Base-by-base conservation (phyloP, 2,113 vertebrate species). In the Heteronetta atricapilla region DNA sequence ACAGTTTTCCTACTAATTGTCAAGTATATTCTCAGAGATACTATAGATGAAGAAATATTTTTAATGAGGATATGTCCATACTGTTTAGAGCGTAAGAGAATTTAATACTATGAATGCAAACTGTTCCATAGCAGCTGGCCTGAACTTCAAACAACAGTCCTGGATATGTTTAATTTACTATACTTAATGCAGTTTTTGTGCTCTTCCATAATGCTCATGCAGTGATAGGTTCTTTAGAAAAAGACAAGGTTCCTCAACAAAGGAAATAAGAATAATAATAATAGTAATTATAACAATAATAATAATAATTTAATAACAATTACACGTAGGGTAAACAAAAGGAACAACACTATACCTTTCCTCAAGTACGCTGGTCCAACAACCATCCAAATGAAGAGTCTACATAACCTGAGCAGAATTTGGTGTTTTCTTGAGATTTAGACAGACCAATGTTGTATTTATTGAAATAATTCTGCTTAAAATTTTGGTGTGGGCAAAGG, bases 101-200 rank as follows among this genome's bases (percentile, higher is more conserved):
- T 89, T 90, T 94, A 95, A 89, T 86, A 92, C 74, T 63, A 78
- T 13, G 80, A 92, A 73, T 70, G 46, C 73, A 93, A 95, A 73
- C 83, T 90, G 59, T 81, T 95, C 73, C 48, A 52, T 81, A 68
- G 59, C 94, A 95, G 80, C 86, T 95, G 91, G 82, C 56, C 56
- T 81, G 36, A 77, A 73, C 55, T 74, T 55, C 77, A 92, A 86
- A 89, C 15, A 84, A 55, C n/a, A 78, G 25, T 22, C 69, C 8
- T 68, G 84, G 58, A 82, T 70, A 79, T 81, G 46, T 87, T 93
- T 89, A 89, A 82, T 96, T 96, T 93, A 94, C 58, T 85, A 91
- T 26, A 25, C n/a, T 89, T 78, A 68, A 94, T 87, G 74, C 72
- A 87, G 8, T 34, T 84, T 91, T 79, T 82, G n/a, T 82, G 22